phyloP scores from a whole-genome alignment of 2,888 invertebrate species.

The Bibio marci region DNA sequence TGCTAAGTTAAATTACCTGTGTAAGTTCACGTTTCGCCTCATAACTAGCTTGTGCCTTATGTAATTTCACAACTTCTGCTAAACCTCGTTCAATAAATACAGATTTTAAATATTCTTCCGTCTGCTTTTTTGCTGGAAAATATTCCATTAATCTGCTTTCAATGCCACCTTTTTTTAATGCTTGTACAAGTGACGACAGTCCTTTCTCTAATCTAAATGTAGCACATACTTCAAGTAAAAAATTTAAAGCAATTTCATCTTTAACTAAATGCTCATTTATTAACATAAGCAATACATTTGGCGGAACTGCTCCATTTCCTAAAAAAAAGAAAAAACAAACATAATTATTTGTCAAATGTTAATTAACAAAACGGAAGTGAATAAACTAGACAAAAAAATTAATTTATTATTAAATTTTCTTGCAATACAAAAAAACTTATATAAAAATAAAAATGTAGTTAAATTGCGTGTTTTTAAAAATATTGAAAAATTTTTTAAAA shows the following conservation, averaged over 20 bases:
- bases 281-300: slow-evolving; percentile 70
- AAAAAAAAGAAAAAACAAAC: slow-evolving; percentile 4
- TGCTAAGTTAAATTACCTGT: too few relatives aligned
- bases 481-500: not conserved
- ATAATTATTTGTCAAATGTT: not conserved
- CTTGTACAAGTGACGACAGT: slow-evolving; percentile 63
- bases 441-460: not conserved
- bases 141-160: slow-evolving; percentile 75
- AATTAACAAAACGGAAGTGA: not conserved
- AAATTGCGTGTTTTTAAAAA: not conserved
- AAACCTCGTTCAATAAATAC: slow-evolving; percentile 67
- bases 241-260: slow-evolving; percentile 86
- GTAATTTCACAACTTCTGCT: slow-evolving; percentile 60
- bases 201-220: slow-evolving; percentile 87
- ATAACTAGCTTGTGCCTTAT: slow-evolving; percentile 71
- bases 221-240: slow-evolving; percentile 81
- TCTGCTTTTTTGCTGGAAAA: slow-evolving; percentile 85
- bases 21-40: slow-evolving; percentile 67
- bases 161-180: slow-evolving; percentile 74
- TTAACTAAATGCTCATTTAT: slow-evolving; percentile 87
- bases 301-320: slow-evolving; percentile 79
- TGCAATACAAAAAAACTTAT: too few relatives aligned
- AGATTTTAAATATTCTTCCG: slow-evolving; percentile 69
- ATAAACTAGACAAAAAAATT: not conserved
- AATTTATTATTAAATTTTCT: too few relatives aligned